Base-by-base conservation (phyloP, 2,888 invertebrate species). In the Lumbricus terrestris region DNA sequence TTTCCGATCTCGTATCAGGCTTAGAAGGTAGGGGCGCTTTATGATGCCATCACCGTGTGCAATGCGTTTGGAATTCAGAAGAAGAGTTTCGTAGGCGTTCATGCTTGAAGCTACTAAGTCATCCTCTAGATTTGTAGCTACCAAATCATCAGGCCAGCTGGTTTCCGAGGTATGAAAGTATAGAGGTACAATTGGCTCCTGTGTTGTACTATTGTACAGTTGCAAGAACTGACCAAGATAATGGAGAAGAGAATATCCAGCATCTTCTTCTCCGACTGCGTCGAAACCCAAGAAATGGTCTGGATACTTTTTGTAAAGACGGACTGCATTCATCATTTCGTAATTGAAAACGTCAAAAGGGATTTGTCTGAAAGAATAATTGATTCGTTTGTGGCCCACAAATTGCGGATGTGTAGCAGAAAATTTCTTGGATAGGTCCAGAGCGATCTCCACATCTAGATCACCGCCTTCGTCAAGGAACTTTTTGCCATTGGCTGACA, bases 81-180 rank as follows among this genome's bases (percentile, higher is more conserved):
- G 90, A 34, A 93, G 35, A 16, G 92, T 90, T 82, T 93, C 93
- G 69, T 92, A 93, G 40, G 92, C 90, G 89, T 93, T 93, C 88
- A 92, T 89, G n/a, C 91, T 23, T 18, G 93, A 92, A 18, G 92
- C 91, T 16, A 93, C 91, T 42, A 90, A 91, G 82, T 92, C 92
- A 11, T 89, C 90, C 0, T 88, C 54, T 11, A 90, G 35, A 5
- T 37, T n/a, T 29, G 91, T 83, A 20, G 92, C 89, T 20, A 91
- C 90, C 34, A 92, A 90, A 83, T 92, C 92, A 2, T 91, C 91
- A 6, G 92, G 91, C 91, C 91, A 92, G 88, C 91, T 92, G 82
- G 92, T 92, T 69, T 92, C 92, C 13, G 91, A 91, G 0, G 92
- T 91, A 90, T 92, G 92, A 11, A 92, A 90, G 90, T 91, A 92